A percentile compares a stretch with the other conserved stretches of the same genome.
Evolutionary conservation across 2,113 vertebrate genomes (phyloP).

Genomic region (Pollimyrus isidori): DNA sequence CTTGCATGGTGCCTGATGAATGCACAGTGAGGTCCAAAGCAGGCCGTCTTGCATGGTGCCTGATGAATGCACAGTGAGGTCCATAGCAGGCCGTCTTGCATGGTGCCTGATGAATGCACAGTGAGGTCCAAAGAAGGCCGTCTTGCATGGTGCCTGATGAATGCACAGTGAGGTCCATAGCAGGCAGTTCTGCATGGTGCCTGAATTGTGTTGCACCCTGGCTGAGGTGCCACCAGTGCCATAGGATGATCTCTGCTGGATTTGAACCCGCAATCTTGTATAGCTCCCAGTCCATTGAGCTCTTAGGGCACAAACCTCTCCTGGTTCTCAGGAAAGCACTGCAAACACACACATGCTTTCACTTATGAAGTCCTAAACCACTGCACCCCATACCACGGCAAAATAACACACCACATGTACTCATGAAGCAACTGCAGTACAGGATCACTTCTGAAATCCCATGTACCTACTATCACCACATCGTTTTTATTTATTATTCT

Average conservation of each 20-base stretch:
- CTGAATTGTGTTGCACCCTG: background rate
- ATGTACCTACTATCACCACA: background rate
- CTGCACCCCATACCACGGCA: background rate
- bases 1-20: background rate
- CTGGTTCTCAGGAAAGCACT: background rate
- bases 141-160: background rate
- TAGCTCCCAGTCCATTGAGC: constrained; percentile 4
- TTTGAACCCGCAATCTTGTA: background rate
- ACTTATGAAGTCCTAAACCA: background rate
- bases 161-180: background rate
- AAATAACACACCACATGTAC: background rate
- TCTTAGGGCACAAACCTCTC: constrained; percentile 15
- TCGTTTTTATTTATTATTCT: background rate
- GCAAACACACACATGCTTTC: background rate
- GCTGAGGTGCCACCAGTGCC: background rate
- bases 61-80: background rate
- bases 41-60: background rate
- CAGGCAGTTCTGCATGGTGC: background rate
- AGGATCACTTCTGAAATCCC: background rate
- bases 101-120: background rate
- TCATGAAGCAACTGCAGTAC: background rate
- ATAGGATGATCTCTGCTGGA: background rate
- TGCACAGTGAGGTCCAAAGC: background rate
- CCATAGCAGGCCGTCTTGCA: too few species aligned
- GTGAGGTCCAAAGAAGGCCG: background rate